A percentile compares a stretch with the other conserved stretches of the same genome.
Conservation (phyloP, 2,113 vertebrate species). For the Formicarius rufipectus region DNA sequence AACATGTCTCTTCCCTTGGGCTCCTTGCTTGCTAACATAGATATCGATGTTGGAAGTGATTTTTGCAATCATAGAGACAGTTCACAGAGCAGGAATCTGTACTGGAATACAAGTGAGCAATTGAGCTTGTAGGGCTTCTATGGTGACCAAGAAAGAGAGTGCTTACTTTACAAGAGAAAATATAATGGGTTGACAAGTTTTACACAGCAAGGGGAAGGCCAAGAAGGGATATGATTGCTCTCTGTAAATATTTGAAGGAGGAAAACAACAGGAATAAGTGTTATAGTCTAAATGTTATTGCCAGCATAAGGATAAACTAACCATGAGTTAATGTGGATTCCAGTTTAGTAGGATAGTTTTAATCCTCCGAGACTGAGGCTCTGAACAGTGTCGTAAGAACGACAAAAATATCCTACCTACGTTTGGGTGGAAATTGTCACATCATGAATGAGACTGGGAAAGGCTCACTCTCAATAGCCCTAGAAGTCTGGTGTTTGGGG, state of each 20-base stretch:
- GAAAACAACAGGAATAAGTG: background rate
- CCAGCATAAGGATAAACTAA: background rate
- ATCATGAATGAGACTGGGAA: background rate
- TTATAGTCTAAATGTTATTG: background rate
- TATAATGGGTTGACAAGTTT: background rate
- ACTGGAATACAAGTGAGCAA: background rate
- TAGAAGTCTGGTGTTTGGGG: background rate
- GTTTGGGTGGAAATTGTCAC: background rate
- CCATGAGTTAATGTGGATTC: background rate
- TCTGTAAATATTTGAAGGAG: background rate
- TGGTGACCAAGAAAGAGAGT: background rate
- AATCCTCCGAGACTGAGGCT: background rate
- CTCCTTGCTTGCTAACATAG: background rate
- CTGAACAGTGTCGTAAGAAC: background rate
- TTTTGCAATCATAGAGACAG: background rate
- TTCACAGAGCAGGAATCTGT: background rate
- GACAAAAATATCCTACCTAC: background rate
- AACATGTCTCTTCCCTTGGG: background rate
- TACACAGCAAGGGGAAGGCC: background rate
- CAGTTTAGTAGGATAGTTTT: background rate
- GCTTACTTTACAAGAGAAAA: background rate
- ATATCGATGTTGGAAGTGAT: fast-evolving
- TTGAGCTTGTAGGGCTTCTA: background rate
- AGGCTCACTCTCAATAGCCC: background rate
- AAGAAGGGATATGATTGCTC: background rate